These are phyloP conservation scores for Rhinogobius similis DNA, from an alignment of 2,113 vertebrate species.

Conservation along the genomic window DNA sequence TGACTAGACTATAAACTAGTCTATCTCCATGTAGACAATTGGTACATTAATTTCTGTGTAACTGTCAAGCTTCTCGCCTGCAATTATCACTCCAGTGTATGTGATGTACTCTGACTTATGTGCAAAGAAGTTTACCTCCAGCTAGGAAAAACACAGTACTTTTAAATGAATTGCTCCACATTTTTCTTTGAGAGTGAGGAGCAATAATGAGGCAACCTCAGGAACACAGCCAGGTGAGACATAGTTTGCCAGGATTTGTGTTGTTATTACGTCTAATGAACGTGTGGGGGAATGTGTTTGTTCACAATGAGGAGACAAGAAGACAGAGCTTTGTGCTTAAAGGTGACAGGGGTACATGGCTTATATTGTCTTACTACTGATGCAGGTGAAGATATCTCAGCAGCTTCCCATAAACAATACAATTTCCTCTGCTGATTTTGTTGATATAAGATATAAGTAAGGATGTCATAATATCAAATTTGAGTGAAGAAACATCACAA, in stretches of 20 bases:
- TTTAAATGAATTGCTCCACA: conserved; percentile 58
- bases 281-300: conserved; percentile 41
- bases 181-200: conserved; percentile 32
- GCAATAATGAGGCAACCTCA: conserved; percentile 36
- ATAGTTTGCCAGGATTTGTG: conserved; percentile 59
- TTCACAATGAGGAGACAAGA: conserved; percentile 21
- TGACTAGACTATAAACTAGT: neutral
- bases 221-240: conserved; percentile 52
- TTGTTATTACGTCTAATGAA: conserved; percentile 53
- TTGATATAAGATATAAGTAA: neutral
- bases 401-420: neutral
- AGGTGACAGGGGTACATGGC: neutral
- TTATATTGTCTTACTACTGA: neutral
- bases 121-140: conserved; percentile 46
- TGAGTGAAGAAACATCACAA: no score
- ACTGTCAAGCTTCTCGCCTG: neutral
- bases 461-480: neutral
- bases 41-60: neutral
- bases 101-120: conserved; percentile 53
- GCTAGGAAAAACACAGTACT: conserved; percentile 46
- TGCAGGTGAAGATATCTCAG: neutral
- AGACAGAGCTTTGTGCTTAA: conserved; percentile 3
- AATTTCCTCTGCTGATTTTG: neutral
- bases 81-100: conserved; percentile 31
- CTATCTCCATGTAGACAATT: no score